These are phyloP conservation scores for Hassar affinis DNA, from an alignment of 2,113 vertebrate genomes.

Conservation along the genomic window DNA sequence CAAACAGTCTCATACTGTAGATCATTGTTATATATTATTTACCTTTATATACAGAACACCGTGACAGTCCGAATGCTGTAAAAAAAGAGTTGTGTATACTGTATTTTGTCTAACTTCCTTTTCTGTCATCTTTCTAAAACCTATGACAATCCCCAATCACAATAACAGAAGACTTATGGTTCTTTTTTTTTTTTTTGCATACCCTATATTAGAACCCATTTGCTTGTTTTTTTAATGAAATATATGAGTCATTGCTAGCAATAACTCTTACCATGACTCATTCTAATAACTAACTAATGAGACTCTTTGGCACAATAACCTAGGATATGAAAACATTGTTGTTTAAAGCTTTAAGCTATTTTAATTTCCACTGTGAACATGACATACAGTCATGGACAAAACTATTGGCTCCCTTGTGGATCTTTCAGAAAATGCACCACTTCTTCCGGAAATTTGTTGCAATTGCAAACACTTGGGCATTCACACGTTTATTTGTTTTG, in stretches of 20 bases:
- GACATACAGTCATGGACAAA: neutral
- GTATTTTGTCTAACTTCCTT: neutral
- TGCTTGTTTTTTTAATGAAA: neutral
- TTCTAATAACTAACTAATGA: constrained; percentile 18
- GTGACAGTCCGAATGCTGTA: neutral
- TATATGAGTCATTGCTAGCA: constrained; percentile 15
- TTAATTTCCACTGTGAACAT: neutral
- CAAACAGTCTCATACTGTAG: neutral
- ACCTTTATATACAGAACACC: neutral
- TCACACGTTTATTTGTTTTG: too few species aligned
- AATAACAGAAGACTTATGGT: neutral
- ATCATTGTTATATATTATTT: neutral
- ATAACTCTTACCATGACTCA: neutral
- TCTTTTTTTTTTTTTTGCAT: neutral
- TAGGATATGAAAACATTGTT: constrained; percentile 1
- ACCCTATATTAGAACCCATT: neutral
- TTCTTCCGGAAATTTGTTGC: too few species aligned
- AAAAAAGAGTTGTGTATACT: neutral
- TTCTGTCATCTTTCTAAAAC: neutral
- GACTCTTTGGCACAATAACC: constrained; percentile 6
- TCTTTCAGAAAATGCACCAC: too few species aligned
- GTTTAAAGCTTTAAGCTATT: constrained; percentile 1
- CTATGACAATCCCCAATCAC: neutral
- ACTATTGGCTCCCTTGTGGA: too few species aligned
- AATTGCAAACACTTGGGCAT: too few species aligned